Evolutionary conservation across 2,113 vertebrate genomes (phyloP).

Genomic region (Procavia capensis): DNA sequence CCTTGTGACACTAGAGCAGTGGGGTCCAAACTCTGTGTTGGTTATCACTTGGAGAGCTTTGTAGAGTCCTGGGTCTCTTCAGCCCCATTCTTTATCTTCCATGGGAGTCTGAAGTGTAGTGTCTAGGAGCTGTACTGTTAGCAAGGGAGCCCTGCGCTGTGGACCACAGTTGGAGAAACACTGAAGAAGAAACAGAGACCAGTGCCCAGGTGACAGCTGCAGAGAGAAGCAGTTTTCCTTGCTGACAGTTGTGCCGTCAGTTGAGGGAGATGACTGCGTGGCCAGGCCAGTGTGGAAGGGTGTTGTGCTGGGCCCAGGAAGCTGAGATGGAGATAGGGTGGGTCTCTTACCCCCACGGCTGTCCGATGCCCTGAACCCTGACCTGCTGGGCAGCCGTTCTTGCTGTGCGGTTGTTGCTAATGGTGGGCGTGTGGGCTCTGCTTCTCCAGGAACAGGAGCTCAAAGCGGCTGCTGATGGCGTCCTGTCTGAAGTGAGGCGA

Average conservation of each 20-base stretch:
- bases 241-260: neutral
- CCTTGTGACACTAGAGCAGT: neutral
- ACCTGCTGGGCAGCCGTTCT: neutral
- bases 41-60: neutral
- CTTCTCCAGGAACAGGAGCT: conserved; percentile 93
- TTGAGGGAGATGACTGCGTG: neutral
- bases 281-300: neutral
- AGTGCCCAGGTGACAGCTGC: neutral
- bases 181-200: neutral
- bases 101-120: neutral
- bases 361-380: neutral
- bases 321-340: neutral
- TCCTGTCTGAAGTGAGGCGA: conserved; percentile 96
- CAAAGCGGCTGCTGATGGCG: conserved; percentile 94
- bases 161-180: neutral
- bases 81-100: neutral
- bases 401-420: neutral
- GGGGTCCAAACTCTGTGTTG: neutral
- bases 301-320: neutral
- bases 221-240: neutral
- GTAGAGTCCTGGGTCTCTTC: neutral
- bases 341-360: neutral
- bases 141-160: neutral
- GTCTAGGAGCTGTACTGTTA: neutral
- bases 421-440: neutral